phyloP scores from a whole-genome alignment of 2,113 vertebrate species.

The Lates calcarifer region DNA sequence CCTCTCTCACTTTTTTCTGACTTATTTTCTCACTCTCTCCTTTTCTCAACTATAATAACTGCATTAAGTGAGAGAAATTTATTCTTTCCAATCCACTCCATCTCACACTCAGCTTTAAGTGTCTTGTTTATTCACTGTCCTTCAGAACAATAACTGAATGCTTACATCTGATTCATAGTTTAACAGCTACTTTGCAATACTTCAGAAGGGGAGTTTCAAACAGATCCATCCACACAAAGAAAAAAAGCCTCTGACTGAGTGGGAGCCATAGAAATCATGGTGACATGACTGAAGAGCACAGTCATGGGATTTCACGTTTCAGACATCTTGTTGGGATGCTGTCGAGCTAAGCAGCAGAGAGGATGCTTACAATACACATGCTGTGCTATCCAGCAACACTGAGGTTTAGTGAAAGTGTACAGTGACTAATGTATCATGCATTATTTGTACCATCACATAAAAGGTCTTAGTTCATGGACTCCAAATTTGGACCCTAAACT shows the following conservation, averaged over 20 bases:
- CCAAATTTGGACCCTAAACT: neutral
- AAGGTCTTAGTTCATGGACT: neutral
- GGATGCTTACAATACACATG: neutral
- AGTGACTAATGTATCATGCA: no score
- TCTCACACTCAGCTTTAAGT: neutral
- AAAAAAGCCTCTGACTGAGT: neutral
- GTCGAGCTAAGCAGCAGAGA: neutral
- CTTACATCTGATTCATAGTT: slow-evolving; percentile 3
- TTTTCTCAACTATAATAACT: neutral
- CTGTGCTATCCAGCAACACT: no score
- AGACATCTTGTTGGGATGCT: neutral
- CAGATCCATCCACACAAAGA: neutral
- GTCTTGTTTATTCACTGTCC: neutral
- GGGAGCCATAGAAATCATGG: neutral
- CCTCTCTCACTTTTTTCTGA: neutral
- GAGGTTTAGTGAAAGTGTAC: no score
- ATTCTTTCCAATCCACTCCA: neutral
- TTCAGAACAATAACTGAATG: neutral
- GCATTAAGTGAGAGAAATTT: neutral
- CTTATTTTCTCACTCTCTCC: no score
- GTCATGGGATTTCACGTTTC: neutral
- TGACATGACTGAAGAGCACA: neutral
- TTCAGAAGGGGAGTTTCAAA: neutral
- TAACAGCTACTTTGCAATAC: no score
- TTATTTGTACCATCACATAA: neutral